Base-by-base conservation (phyloP, 2,888 invertebrate genomes). In the Caenorhabditis sulstoni region DNA sequence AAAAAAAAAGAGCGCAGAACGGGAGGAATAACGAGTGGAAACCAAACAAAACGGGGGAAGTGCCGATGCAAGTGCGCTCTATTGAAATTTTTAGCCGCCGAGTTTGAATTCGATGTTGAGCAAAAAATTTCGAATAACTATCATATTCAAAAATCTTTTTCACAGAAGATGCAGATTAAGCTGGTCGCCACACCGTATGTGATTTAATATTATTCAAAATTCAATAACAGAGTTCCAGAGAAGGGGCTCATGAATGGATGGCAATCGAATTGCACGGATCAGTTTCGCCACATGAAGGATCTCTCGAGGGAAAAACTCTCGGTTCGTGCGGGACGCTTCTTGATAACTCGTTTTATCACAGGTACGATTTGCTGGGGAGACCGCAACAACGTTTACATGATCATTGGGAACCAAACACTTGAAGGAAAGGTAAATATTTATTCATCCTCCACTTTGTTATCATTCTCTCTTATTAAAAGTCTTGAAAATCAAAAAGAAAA, bases 201-300 rank as follows among this genome's bases (percentile, higher is more conserved):
- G 12, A 55, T 47, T 22, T 1, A 16, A 14, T 14, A 8, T 16
- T 37, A 62, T 4, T 20, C n/a, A 22, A 22, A 52, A 14, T 29
- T 7, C 29, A 29, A 29, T 7, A 29, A 29, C 3, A 29, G 7
- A 29, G 7, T 44, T 71, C 47, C 52, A 85, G 86, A 55, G 65
- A 77, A 14, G 86, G 86, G 16, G 29, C 74, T n/a, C 71, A 83
- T 23, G 87, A 87, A 81, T 87, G 86, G 86, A 84, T 87, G 79
- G 52, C 81, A 12, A 73, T 87, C 18, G 87, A 87, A 41, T 22
- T 87, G 67, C 86, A 86, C 59, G 87, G 87, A 11, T 61, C 23
- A 0, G 61, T 79, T 68, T 52, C 79, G 18, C 75, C 75, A 16
- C 61, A 71, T 11, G 67, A 75, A 5, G 71, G 65, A 9, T 39